Percentiles rank a stretch among this genome's conserved stretches.
Conservation (phyloP, 2,797 vertebrate genomes). For the Acipenser ruthenus region DNA sequence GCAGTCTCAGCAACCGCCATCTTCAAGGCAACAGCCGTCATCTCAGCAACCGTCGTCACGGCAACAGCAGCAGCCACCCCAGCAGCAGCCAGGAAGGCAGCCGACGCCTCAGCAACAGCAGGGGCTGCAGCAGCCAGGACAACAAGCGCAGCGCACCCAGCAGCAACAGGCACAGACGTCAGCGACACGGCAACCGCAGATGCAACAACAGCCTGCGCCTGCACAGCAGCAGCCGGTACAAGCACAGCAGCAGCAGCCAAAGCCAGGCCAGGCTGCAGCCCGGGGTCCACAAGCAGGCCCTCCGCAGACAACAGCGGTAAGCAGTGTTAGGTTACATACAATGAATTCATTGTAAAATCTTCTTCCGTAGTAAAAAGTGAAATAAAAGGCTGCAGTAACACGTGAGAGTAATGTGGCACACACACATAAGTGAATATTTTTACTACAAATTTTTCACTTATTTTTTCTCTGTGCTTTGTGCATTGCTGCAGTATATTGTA, state of each 20-base stretch:
- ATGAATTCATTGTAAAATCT: too few species aligned
- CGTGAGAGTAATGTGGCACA: too few species aligned
- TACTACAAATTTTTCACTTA: too few species aligned
- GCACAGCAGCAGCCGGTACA: constrained; percentile 45
- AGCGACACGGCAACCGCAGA: constrained; percentile 1
- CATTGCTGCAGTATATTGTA: too few species aligned
- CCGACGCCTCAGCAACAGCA: constrained; percentile 50
- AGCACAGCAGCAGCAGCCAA: constrained; percentile 59
- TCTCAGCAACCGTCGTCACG: constrained; percentile 53
- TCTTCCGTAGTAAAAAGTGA: too few species aligned
- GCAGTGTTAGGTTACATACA: constrained; percentile 19
- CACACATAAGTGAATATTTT: too few species aligned
- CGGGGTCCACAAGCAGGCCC: constrained; percentile 50
- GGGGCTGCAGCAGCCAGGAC: constrained; percentile 27
- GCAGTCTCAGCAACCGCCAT: constrained; percentile 37
- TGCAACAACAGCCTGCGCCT: constrained; percentile 26
- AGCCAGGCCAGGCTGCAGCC: constrained; percentile 44
- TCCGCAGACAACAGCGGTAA: constrained; percentile 61
- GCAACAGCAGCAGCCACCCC: constrained; percentile 40
- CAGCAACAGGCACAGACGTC: neutral
- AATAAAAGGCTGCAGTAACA: too few species aligned
- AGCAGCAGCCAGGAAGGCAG: constrained; percentile 41
- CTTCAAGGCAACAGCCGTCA: constrained; percentile 53
- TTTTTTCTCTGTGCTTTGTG: too few species aligned
- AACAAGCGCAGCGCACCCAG: constrained; percentile 33